Evolutionary conservation across 2,888 invertebrate genomes (phyloP).

Genomic region (Thymelicus acteon): DNA sequence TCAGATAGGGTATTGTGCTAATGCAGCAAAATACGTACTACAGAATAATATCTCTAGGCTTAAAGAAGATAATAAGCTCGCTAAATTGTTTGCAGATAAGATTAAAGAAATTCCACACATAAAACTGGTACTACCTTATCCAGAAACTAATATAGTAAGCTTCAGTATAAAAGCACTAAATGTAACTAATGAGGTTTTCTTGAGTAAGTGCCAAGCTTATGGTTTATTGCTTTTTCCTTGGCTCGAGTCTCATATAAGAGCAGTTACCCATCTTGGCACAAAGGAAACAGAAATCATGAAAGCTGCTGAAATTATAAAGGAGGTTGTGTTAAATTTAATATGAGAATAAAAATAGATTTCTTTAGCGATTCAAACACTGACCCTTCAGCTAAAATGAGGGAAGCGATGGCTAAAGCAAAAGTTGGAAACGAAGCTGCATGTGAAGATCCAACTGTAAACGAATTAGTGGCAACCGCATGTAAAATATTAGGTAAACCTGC

Average conservation of each 20-base stretch:
- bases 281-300: conserved; percentile 1
- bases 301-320: conserved; percentile 1
- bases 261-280: conserved; percentile 1
- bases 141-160: conserved; percentile 1
- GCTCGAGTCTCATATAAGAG: conserved; percentile 1
- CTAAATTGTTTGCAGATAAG: conserved; percentile 16
- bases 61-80: neutral
- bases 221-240: conserved; percentile 1
- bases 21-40: conserved; percentile 29
- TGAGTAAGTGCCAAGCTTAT: conserved; percentile 1
- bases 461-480: conserved; percentile 1
- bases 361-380: conserved; percentile 1
- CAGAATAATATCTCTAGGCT: conserved; percentile 1
- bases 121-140: conserved; percentile 1
- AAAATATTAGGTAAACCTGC: conserved; percentile 1
- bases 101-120: conserved; percentile 27
- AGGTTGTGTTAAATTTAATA: conserved; percentile 1
- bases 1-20: conserved; percentile 29
- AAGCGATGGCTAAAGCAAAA: conserved; percentile 1
- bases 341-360: conserved; percentile 1
- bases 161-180: conserved; percentile 1
- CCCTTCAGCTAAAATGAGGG: conserved; percentile 1
- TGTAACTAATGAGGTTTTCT: conserved; percentile 1
- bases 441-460: conserved; percentile 1
- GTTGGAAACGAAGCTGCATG: conserved; percentile 1